Percentiles rank a stretch among this genome's conserved stretches.
These are phyloP conservation scores for Podiceps cristatus DNA, from an alignment of 2,113 vertebrate species.

Conservation along the genomic window DNA sequence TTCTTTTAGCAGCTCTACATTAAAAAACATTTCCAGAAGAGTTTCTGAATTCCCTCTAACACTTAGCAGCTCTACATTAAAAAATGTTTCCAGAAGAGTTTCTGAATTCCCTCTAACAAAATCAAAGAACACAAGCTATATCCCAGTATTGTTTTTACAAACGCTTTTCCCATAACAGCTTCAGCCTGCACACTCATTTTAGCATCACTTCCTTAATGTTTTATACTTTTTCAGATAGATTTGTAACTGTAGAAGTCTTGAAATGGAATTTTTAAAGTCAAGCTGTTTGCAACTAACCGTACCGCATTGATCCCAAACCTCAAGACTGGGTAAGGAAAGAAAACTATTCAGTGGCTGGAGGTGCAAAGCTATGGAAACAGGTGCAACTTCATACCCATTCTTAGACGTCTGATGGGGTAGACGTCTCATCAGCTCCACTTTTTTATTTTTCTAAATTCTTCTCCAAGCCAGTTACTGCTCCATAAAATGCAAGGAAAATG, in stretches of 20 bases:
- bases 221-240: not conserved
- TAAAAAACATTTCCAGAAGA: not conserved
- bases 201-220: not conserved
- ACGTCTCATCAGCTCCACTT: not conserved
- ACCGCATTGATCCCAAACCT: not conserved
- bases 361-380: not conserved
- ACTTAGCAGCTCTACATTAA: not conserved
- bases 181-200: not conserved
- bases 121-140: not conserved
- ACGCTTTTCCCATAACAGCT: not conserved
- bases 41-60: not conserved
- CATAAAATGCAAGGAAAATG: not conserved
- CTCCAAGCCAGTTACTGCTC: not conserved
- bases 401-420: not conserved
- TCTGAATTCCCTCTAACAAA: not conserved
- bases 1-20: not conserved
- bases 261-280: slow-evolving; percentile 6
- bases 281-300: not conserved
- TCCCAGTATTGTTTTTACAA: not conserved
- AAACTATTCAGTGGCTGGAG: not conserved
- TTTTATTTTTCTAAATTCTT: not conserved
- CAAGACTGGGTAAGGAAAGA: not conserved
- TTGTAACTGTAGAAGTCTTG: not conserved
- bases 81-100: not conserved
- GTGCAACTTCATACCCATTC: not conserved